A percentile compares a stretch with the other conserved stretches of the same genome.
Conservation (phyloP, 1,140 invertebrate genomes). For the Procambarus clarkii region DNA sequence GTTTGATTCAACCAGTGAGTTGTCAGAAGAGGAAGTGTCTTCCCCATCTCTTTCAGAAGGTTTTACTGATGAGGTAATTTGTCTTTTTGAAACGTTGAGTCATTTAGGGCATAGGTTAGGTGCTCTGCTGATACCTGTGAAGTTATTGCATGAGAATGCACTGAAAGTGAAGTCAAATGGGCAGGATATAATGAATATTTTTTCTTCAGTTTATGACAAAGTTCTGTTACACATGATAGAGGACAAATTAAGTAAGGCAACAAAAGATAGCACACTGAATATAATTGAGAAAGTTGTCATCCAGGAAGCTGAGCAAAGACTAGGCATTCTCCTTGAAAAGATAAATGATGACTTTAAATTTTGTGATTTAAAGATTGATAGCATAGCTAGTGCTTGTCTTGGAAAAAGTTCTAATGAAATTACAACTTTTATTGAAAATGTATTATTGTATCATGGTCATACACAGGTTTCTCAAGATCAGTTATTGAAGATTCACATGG, state of each 20-base stretch:
- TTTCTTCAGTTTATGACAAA: conserved; percentile 13
- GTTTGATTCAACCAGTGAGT: too few species aligned
- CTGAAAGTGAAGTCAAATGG: conserved; percentile 9
- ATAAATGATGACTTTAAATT: neutral
- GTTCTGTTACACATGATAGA: conserved; percentile 13
- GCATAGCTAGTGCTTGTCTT: conserved; percentile 23
- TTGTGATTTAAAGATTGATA: neutral
- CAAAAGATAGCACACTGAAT: neutral
- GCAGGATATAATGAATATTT: conserved; percentile 1
- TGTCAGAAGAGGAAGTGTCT: conserved; percentile 3
- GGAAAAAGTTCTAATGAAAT: neutral
- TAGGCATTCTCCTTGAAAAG: neutral
- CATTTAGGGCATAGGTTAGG: conserved; percentile 26
- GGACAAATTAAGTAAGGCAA: conserved; percentile 8
- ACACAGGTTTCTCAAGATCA: conserved; percentile 2
- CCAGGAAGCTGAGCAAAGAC: conserved; percentile 15
- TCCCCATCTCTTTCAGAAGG: neutral
- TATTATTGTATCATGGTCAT: conserved; percentile 21
- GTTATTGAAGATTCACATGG: conserved; percentile 19
- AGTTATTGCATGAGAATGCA: conserved; percentile 5
- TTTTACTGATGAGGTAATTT: conserved; percentile 1
- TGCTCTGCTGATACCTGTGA: neutral
- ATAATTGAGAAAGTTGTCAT: conserved; percentile 24
- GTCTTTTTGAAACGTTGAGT: conserved; percentile 17
- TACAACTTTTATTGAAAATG: conserved; percentile 16